Evolutionary conservation across 2,888 invertebrate genomes (phyloP).

Genomic region (Drosophila multiciliata): DNA sequence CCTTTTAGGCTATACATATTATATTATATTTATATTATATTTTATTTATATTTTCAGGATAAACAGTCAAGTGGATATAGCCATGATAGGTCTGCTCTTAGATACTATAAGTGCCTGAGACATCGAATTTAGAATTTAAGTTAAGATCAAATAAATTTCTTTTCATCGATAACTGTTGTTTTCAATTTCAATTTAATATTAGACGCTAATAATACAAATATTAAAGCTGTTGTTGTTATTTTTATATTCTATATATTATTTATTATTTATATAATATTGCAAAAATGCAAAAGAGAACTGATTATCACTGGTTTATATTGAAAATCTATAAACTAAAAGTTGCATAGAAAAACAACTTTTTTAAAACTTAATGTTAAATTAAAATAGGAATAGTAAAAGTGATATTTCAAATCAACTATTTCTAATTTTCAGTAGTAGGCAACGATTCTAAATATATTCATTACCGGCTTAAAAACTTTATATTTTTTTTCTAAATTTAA

Average conservation of each 20-base stretch:
- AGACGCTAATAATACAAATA: no score
- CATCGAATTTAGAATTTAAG: not conserved
- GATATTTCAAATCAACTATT: not conserved
- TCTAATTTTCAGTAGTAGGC: not conserved
- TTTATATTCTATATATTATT: no score
- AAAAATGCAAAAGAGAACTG: no score
- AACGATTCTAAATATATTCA: not conserved
- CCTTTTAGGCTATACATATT: no score
- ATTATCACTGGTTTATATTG: no score
- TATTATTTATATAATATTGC: no score
- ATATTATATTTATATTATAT: no score
- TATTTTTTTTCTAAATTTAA: not conserved
- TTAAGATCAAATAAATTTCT: not conserved
- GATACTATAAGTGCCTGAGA: not conserved
- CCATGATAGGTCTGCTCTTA: not conserved
- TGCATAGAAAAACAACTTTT: no score
- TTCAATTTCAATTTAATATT: no score
- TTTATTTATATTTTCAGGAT: not conserved
- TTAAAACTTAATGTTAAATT: not conserved
- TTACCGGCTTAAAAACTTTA: fast-evolving
- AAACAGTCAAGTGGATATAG: not conserved
- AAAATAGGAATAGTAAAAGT: not conserved
- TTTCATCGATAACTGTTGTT: not conserved
- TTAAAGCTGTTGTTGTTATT: no score
- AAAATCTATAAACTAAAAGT: no score